Conservation (phyloP, 2,797 vertebrate species). For the Ceryle rudis region DNA sequence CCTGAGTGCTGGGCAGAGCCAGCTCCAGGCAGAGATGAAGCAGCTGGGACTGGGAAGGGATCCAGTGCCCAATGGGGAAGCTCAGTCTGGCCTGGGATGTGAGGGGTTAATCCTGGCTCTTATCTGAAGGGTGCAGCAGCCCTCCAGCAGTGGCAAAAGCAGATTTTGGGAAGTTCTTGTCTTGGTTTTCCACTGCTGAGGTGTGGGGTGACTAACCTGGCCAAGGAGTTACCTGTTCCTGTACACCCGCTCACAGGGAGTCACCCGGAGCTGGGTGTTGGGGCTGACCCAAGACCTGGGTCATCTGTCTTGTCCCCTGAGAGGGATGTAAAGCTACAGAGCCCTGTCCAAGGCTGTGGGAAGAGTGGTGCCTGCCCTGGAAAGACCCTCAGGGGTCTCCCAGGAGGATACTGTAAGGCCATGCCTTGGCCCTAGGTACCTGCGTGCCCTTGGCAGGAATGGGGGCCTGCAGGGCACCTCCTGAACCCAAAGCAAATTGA, state of each 20-base stretch:
- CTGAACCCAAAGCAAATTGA: fast-evolving
- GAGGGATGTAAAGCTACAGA: neutral
- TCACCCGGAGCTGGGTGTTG: neutral
- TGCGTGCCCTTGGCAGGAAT: fast-evolving
- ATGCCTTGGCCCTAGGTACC: fast-evolving
- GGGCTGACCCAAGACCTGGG: neutral
- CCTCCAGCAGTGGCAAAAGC: neutral
- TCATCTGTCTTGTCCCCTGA: neutral
- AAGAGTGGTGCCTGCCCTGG: neutral
- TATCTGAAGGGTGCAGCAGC: neutral
- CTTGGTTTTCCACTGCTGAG: fast-evolving
- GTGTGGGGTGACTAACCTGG: neutral
- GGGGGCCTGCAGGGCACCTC: neutral
- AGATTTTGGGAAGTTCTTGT: neutral
- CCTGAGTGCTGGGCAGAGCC: neutral
- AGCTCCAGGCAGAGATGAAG: neutral
- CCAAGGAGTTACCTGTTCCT: neutral
- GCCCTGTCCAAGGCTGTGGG: neutral
- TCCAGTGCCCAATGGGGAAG: fast-evolving
- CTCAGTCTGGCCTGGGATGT: neutral
- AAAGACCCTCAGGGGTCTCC: neutral
- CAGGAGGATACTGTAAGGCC: neutral
- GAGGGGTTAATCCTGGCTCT: neutral
- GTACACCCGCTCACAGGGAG: fast-evolving
- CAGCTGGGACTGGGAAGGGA: fast-evolving